These are phyloP conservation scores for Platycheirus albimanus DNA, from an alignment of 2,888 invertebrate genomes.

Conservation along the genomic window DNA sequence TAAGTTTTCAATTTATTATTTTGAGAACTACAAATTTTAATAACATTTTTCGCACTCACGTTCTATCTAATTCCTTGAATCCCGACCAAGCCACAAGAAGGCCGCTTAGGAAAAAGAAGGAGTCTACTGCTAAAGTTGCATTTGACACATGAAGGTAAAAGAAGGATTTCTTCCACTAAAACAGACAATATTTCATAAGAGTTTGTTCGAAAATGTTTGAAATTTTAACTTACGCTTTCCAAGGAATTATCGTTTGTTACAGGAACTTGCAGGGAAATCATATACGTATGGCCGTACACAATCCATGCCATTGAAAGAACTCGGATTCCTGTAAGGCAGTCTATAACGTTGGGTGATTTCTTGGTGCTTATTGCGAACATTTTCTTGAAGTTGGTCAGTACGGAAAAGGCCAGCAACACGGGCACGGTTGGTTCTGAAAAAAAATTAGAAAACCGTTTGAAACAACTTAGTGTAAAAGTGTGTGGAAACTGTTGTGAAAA, in stretches of 20 bases:
- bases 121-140: conserved; percentile 84
- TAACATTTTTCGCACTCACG: conserved; percentile 15
- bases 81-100: conserved; percentile 81
- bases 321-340: conserved; percentile 42
- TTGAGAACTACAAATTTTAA: too few species aligned
- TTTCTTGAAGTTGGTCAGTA: conserved; percentile 38
- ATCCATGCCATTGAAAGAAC: conserved; percentile 55
- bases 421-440: conserved; percentile 20
- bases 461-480: too few species aligned
- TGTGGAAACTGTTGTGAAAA: too few species aligned
- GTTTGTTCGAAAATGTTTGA: neutral
- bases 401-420: conserved; percentile 39
- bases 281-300: conserved; percentile 35
- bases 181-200: neutral
- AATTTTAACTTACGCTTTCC: neutral
- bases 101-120: conserved; percentile 85
- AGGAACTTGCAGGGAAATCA: conserved; percentile 24
- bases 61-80: conserved; percentile 69
- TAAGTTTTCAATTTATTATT: neutral
- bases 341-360: conserved; percentile 31
- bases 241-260: neutral
- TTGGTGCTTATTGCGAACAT: conserved; percentile 43
- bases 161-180: conserved; percentile 63
- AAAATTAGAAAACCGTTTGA: too few species aligned
- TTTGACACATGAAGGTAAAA: conserved; percentile 75